phyloP scores from a whole-genome alignment of 2,888 invertebrate genomes.

The Fragum sueziense region DNA sequence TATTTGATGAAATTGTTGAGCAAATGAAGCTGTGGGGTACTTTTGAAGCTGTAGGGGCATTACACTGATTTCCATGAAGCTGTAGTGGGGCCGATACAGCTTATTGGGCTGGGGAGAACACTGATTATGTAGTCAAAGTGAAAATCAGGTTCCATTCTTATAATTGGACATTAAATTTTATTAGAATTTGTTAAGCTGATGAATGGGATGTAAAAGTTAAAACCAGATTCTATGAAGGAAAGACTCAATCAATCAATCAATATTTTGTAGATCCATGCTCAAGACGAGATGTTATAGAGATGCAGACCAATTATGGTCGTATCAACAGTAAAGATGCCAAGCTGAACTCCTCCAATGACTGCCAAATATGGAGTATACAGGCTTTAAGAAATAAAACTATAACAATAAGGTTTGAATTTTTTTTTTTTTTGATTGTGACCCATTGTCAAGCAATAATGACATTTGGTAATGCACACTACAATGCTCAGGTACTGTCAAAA shows the following conservation, averaged over 20 bases:
- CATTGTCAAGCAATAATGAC: too few relatives aligned
- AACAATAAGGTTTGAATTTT: constrained; percentile 33
- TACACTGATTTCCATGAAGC: too few relatives aligned
- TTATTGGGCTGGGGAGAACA: too few relatives aligned
- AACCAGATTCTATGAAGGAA: neutral
- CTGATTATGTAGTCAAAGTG: neutral
- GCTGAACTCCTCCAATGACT: constrained; percentile 10
- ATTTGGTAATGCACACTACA: too few relatives aligned
- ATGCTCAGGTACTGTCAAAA: too few relatives aligned
- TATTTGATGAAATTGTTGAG: neutral
- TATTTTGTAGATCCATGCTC: constrained; percentile 27
- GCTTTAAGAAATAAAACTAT: constrained; percentile 21
- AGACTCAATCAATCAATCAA: neutral
- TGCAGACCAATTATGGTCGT: constrained; percentile 6
- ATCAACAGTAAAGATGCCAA: constrained; percentile 10
- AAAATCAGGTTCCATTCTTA: neutral
- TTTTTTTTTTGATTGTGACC: too few relatives aligned
- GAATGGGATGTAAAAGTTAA: neutral
- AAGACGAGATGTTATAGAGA: constrained; percentile 11
- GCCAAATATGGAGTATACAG: constrained; percentile 46
- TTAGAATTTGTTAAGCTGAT: neutral
- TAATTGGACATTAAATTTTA: neutral
- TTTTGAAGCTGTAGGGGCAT: too few relatives aligned
- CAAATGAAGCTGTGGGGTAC: too few relatives aligned
- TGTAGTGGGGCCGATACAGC: too few relatives aligned